Evolutionary conservation across 1,140 invertebrate species (phyloP).

Genomic region (Babylonia areolata): DNA sequence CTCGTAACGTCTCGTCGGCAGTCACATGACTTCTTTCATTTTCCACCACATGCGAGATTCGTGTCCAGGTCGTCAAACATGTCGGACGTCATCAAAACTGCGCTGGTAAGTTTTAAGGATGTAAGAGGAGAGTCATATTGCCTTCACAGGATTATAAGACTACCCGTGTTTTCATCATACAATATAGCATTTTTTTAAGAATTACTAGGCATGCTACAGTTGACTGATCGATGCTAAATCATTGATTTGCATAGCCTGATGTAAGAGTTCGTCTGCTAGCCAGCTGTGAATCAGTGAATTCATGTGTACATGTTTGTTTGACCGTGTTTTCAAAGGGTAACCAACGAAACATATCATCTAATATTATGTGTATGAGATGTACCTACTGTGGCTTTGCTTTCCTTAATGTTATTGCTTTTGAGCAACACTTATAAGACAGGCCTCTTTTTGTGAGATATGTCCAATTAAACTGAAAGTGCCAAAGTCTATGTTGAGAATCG

Average conservation of each 20-base stretch:
- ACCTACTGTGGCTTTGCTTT: too few species aligned
- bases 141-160: background rate
- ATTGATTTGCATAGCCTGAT: background rate
- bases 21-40: constrained; percentile 39
- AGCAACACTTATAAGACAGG: too few species aligned
- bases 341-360: too few species aligned
- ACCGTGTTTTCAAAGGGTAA: too few species aligned
- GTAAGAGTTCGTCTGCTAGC: background rate
- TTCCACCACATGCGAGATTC: constrained; percentile 7
- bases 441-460: too few species aligned
- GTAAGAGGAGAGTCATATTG: background rate
- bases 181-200: background rate
- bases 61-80: constrained; percentile 26
- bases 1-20: constrained; percentile 40
- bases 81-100: constrained; percentile 31
- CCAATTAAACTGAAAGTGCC: too few species aligned
- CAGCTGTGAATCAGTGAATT: too few species aligned
- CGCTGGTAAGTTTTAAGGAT: constrained; percentile 35
- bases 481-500: too few species aligned
- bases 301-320: too few species aligned
- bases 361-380: too few species aligned
- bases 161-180: background rate
- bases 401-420: too few species aligned
- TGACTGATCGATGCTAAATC: background rate
- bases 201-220: background rate